Conservation (phyloP, 2,888 invertebrate species). For the Agrenia bidenticulata region DNA sequence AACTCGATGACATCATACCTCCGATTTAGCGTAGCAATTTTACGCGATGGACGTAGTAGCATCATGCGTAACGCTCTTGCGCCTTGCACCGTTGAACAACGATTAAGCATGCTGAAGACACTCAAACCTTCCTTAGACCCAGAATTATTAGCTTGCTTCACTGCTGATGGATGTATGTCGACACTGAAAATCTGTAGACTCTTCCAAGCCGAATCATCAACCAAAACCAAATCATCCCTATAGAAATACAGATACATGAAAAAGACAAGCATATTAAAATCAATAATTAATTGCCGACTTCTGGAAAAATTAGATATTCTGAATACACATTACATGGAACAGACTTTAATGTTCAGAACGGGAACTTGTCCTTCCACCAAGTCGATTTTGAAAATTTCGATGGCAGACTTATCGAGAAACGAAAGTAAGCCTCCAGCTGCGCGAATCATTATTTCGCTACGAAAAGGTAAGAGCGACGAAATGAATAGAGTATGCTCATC, state of each 20-base stretch:
- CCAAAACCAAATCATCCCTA: slow-evolving; percentile 69
- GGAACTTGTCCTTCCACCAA: slow-evolving; percentile 56
- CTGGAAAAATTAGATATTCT: no score
- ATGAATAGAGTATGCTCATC: slow-evolving; percentile 64
- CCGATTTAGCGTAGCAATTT: slow-evolving; percentile 62
- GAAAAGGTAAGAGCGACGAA: slow-evolving; percentile 66
- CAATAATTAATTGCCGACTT: slow-evolving; percentile 8
- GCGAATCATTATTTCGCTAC: slow-evolving; percentile 65
- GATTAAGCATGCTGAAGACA: slow-evolving; percentile 69
- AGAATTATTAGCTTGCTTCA: slow-evolving; percentile 65
- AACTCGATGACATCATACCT: slow-evolving; percentile 72
- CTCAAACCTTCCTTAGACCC: slow-evolving; percentile 69
- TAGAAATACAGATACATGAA: slow-evolving; percentile 26
- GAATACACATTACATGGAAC: slow-evolving; percentile 70
- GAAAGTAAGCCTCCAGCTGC: slow-evolving; percentile 71
- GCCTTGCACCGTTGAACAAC: slow-evolving; percentile 71
- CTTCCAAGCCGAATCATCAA: slow-evolving; percentile 71
- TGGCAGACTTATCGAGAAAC: slow-evolving; percentile 70
- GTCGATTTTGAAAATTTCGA: slow-evolving; percentile 55
- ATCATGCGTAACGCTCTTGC: slow-evolving; percentile 64
- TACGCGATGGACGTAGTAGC: slow-evolving; percentile 70
- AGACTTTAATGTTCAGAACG: slow-evolving; percentile 62
- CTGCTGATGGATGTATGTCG: slow-evolving; percentile 71
- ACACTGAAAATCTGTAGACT: slow-evolving; percentile 76
- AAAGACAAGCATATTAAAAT: no score